Evolutionary conservation across 2,888 invertebrate genomes (phyloP), one percentile per base, ranked within the genome.

Genomic region (Tupiocoris notatus): DNA sequence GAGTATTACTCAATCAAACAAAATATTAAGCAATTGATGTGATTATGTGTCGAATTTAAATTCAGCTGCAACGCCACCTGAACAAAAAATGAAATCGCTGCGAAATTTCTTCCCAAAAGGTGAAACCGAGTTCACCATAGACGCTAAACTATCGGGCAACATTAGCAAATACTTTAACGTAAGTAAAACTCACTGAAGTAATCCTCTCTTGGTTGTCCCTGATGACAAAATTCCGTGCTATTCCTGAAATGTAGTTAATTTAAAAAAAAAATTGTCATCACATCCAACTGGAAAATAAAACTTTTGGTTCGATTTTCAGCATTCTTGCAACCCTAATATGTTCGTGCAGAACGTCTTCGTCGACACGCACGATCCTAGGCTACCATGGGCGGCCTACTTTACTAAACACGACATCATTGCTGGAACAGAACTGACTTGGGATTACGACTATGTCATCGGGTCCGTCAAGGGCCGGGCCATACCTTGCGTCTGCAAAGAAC

Each of bases 261-360:
- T n/a, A n/a, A n/a, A n/a, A n/a, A n/a, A n/a, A n/a, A n/a, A n/a
- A n/a, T n/a, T n/a, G n/a, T n/a, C n/a, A n/a, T n/a, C n/a, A n/a
- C n/a, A n/a, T n/a, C n/a, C n/a, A n/a, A n/a, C n/a, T n/a, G n/a
- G n/a, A n/a, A n/a, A n/a, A n/a, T n/a, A n/a, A n/a, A n/a, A n/a
- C n/a, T n/a, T n/a, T n/a, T n/a, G n/a, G n/a, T n/a, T n/a, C n/a
- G n/a, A n/a, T n/a, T 17, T 62, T 3, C 86, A 93, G 93, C 94
- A 94, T 83, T 96, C 96, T 39, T 99, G 98, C 84, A 89, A 90
- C 22, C 98, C 99, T 0, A 99, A 99, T 85, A 92, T 97, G 64
- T 96, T 96, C 85, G 98, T 98, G 0, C 98, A 99, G 85, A 98
- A 98, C 85, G 97, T 99, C 1, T 97, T 99, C 84, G 96, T 98